phyloP scores from a whole-genome alignment of 1,140 invertebrate genomes.

The Pseudomyrmex cubaensis region DNA sequence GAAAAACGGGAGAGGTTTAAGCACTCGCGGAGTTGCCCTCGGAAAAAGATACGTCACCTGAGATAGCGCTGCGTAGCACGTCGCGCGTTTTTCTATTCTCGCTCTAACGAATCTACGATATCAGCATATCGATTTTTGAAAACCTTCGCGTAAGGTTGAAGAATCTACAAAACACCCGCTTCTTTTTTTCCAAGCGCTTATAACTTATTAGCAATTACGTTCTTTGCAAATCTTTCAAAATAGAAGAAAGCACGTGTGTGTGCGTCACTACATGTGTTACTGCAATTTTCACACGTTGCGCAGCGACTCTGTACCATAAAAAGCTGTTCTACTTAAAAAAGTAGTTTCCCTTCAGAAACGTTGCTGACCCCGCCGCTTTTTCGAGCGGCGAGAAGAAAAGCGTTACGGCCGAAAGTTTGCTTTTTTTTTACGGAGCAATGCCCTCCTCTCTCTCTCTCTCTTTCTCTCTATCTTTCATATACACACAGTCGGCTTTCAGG shows the following conservation, averaged over 20 bases:
- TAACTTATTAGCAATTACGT: too few relatives aligned
- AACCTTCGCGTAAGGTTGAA: too few relatives aligned
- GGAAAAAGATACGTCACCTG: slow-evolving; percentile 20
- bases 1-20: slow-evolving; percentile 16
- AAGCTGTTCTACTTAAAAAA: slow-evolving; percentile 12
- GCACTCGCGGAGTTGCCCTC: slow-evolving; percentile 13
- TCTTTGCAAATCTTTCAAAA: not conserved
- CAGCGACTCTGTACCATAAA: not conserved
- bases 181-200: too few relatives aligned
- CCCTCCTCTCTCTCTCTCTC: not conserved
- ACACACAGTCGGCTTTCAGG: slow-evolving; percentile 30
- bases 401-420: slow-evolving; percentile 47
- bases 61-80: not conserved
- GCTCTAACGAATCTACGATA: slow-evolving; percentile 27
- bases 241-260: not conserved
- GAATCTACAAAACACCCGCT: too few relatives aligned
- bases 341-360: not conserved
- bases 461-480: not conserved
- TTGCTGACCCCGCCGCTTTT: slow-evolving; percentile 17
- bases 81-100: not conserved
- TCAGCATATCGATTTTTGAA: not conserved
- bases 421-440: slow-evolving; percentile 21
- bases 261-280: too few relatives aligned
- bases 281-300: too few relatives aligned
- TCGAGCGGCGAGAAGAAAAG: not conserved